A percentile compares a stretch with the other conserved stretches of the same genome.
phyloP scores from a whole-genome alignment of 2,797 vertebrate species.

The Dromococcyx pavoninus region DNA sequence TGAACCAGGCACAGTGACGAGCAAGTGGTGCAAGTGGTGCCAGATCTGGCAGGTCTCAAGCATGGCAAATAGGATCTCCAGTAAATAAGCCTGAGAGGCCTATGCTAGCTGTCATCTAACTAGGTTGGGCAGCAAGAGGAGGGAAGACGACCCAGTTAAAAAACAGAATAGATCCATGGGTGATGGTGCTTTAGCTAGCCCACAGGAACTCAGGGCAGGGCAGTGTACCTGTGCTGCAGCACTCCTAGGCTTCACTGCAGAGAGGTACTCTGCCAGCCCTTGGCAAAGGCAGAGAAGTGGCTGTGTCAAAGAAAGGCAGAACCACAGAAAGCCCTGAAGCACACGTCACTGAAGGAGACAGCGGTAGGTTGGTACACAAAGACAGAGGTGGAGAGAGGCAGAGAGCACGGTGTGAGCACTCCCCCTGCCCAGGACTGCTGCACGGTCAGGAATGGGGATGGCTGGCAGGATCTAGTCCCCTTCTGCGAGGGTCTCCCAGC shows the following conservation, averaged over 20 bases:
- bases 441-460: neutral
- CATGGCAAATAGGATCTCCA: fast-evolving
- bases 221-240: neutral
- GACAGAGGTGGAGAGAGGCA: neutral
- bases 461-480: conserved; percentile 13
- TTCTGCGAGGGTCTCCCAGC: conserved; percentile 76
- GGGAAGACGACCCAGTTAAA: neutral
- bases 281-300: neutral
- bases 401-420: fast-evolving
- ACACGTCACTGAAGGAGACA: neutral
- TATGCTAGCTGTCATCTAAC: neutral
- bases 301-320: neutral
- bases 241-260: neutral
- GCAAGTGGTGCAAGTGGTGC: fast-evolving
- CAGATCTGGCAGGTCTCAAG: neutral
- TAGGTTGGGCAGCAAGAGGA: neutral
- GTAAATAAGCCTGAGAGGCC: neutral
- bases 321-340: neutral
- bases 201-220: neutral
- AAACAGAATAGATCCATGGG: neutral
- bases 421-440: neutral
- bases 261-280: neutral
- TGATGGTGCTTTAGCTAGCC: neutral
- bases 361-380: neutral
- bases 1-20: neutral